phyloP scores from a whole-genome alignment of 2,888 invertebrate species.

The Cheilosia scutellata region DNA sequence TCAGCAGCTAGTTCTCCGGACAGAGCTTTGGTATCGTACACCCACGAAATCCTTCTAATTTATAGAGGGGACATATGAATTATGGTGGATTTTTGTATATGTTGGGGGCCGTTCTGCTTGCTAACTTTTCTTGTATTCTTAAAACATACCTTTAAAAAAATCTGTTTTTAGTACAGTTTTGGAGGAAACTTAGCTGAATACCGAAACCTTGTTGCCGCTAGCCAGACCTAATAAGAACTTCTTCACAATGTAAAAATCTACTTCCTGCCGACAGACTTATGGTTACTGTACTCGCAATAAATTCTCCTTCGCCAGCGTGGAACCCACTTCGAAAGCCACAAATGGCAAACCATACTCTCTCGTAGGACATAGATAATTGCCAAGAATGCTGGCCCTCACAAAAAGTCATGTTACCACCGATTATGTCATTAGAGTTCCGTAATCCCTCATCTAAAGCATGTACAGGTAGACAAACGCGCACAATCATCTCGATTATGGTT shows the following conservation, averaged over 20 bases:
- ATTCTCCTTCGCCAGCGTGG: neutral
- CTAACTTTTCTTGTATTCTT: too few species aligned
- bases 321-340: constrained; percentile 15
- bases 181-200: too few species aligned
- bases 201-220: too few species aligned
- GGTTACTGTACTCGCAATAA: constrained; percentile 35
- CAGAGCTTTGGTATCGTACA: too few species aligned
- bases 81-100: too few species aligned
- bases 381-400: constrained; percentile 21
- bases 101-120: too few species aligned
- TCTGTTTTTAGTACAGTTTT: too few species aligned
- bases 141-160: too few species aligned
- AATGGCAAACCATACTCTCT: constrained; percentile 39
- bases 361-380: constrained; percentile 40
- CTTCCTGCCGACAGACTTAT: constrained; percentile 17
- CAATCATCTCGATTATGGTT: constrained; percentile 61
- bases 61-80: too few species aligned
- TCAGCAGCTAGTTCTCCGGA: too few species aligned
- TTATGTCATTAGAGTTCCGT: constrained; percentile 42
- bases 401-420: constrained; percentile 20
- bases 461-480: constrained; percentile 30
- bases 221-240: too few species aligned
- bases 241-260: neutral
- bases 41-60: too few species aligned
- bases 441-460: constrained; percentile 16